Evolutionary conservation across 2,797 vertebrate species (phyloP), one percentile per base, ranked within the genome.

Genomic region (Erethizon dorsatum): DNA sequence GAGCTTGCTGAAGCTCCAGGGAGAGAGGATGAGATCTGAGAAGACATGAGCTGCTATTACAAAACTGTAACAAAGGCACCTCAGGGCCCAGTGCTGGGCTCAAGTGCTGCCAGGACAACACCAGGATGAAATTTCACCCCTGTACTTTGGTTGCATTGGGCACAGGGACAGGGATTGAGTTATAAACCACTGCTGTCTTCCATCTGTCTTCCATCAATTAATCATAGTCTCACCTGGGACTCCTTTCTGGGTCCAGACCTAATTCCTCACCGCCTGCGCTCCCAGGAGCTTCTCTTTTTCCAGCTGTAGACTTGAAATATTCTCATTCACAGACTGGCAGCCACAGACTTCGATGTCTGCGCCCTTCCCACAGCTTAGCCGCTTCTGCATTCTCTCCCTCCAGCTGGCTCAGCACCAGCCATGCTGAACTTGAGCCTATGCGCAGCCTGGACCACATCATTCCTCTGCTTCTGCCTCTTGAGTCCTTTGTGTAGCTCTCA

Each of bases 271-370:
- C 15, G 26, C 45, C 50, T 9, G 22, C 13, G 14, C 18, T 77
- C 63, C n/a, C 82, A 26, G 6, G 41, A 47, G 63, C 15, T 0
- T 65, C 69, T 83, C 52, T 57, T 73, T 78, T 54, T 63, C 22
- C 59, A 82, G 4, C 37, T 15, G 13, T 7, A 61, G 77, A 84
- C 59, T 78, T 82, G 47, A 86, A 93, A 37, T 6, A 3, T 71
- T 57, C 57, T 87, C 5, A 0, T 15, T 54, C 65, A 15, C 3
- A 59, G 59, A 26, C 2, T 3, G n/a, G 37, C 45, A 78, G 47
- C 52, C n/a, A 1, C 45, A 28, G 67, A 57, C 82, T 33, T 13
- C 5, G 28, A 4, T 0, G 1, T 20, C 26, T 1, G 7, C 8
- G 12, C 9, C 31, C 20, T 54, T 63, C 75, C 24, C 52, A 45